Evolutionary conservation across 1,140 invertebrate species (phyloP), one percentile per base, ranked within the genome.

Genomic region (Zelostemma sp.): DNA sequence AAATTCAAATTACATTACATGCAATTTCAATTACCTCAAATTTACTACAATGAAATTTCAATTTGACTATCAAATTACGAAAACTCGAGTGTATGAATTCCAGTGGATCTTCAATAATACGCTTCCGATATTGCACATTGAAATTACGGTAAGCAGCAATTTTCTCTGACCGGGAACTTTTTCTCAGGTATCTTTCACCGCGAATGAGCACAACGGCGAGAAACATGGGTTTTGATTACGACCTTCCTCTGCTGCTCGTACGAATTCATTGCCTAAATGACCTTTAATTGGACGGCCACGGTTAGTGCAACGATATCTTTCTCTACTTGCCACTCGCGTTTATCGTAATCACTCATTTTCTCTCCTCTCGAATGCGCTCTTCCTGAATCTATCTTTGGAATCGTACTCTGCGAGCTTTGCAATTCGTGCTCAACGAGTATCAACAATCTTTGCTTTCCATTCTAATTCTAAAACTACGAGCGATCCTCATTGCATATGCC

Each of bases 201-300:
- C 33, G 57, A 63, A 69, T 63, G 63, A 60, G 47, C 50, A n/a
- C 60, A 64, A 69, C 60, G 56, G 16, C 18, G 31, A 55, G 50
- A 60, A 69, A 69, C 63, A 56, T 64, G 67, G 51, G 67, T 69
- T 60, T 2, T 69, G 67, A 69, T 69, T 69, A 41, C 67, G 51
- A 69, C 67, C 67, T 69, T 69, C 67, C 67, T 69, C 60, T 69
- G 60, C 64, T 49, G 60, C 56, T 45, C 53, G 63, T 56, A 64
- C 60, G 51, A 56, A 69, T 69, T 69, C 60, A 69, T 69, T 64
- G 66, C 67, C 64, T 69, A 61, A 69, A 69, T 69, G 60, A 61
- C 67, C 67, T 64, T 69, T 69, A 69, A 69, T 69, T 69, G 67
- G 61, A 46, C 61, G 57, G 61, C 25, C 46, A 69, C 60, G 18